Evolutionary conservation across 92 coral and sea anemone genomes (phyloP).

Genomic region (Pocillopora grandis): DNA sequence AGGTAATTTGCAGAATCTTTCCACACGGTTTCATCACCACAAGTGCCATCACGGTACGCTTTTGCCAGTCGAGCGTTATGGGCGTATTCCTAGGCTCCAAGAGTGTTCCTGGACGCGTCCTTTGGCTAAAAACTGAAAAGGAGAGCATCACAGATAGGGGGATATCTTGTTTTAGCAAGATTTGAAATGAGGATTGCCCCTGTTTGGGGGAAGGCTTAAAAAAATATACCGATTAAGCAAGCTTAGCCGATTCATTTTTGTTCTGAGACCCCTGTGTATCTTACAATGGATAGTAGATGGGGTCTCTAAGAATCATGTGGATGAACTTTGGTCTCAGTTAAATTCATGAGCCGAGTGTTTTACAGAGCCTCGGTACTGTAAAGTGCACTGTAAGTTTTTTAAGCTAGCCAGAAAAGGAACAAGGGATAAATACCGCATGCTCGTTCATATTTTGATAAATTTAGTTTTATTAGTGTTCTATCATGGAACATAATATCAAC

Average conservation of each 20-base stretch:
- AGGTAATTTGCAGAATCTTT: conserved; percentile 42
- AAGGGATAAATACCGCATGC: background rate
- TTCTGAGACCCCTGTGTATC: conserved; percentile 22
- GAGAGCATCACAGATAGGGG: conserved; percentile 26
- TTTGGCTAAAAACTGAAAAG: conserved; percentile 19
- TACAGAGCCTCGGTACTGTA: conserved; percentile 30
- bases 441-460: background rate
- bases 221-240: conserved; percentile 25
- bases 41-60: conserved; percentile 51
- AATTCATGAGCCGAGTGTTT: conserved; percentile 24
- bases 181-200: conserved; percentile 26
- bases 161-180: conserved; percentile 35
- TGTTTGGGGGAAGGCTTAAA: conserved; percentile 11
- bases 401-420: conserved; percentile 40
- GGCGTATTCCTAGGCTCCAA: conserved; percentile 35
- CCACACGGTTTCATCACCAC: conserved; percentile 49
- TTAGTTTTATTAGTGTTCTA: background rate
- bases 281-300: conserved; percentile 42
- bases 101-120: conserved; percentile 27
- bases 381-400: conserved; percentile 26
- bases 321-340: conserved; percentile 39
- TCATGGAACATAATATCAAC: background rate
- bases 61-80: conserved; percentile 42
- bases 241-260: conserved; percentile 27
- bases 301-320: conserved; percentile 40